Percentiles rank a stretch among this genome's conserved stretches.
phyloP scores from a whole-genome alignment of 2,888 invertebrate genomes.

The Crepidodera aurea region DNA sequence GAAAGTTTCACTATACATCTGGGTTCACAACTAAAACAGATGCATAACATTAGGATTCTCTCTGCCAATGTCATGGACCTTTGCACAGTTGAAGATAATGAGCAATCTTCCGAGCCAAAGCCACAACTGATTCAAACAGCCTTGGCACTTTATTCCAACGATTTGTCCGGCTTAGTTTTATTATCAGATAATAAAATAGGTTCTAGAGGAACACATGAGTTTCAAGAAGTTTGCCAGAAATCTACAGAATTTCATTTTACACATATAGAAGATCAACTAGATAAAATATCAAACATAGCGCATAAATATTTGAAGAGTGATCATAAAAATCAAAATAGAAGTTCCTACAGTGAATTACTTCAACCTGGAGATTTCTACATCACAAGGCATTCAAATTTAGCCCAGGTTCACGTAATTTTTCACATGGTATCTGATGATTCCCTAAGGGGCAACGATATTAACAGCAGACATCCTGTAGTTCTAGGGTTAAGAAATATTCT shows the following conservation, averaged over 20 bases:
- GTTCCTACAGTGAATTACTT: constrained; percentile 66
- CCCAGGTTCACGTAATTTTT: constrained; percentile 94
- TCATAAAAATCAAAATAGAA: constrained; percentile 42
- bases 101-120: constrained; percentile 65
- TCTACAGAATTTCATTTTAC: constrained; percentile 97
- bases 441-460: constrained; percentile 78
- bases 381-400: constrained; percentile 91
- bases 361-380: constrained; percentile 87
- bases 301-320: constrained; percentile 51
- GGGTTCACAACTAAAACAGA: constrained; percentile 97
- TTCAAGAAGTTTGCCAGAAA: constrained; percentile 74
- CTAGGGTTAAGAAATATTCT: constrained; percentile 93
- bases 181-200: constrained; percentile 70
- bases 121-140: constrained; percentile 91
- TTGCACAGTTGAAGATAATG: constrained; percentile 65
- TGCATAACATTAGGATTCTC: constrained; percentile 94
- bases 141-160: constrained; percentile 90
- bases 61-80: constrained; percentile 86
- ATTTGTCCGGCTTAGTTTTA: constrained; percentile 87
- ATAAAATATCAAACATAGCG: constrained; percentile 66
- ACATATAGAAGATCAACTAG: constrained; percentile 84
- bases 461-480: constrained; percentile 94
- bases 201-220: constrained; percentile 63
- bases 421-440: constrained; percentile 91
- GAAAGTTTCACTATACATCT: constrained; percentile 98